Base-by-base conservation (phyloP, 1,140 invertebrate genomes). In the Diachasmimorpha longicaudata region DNA sequence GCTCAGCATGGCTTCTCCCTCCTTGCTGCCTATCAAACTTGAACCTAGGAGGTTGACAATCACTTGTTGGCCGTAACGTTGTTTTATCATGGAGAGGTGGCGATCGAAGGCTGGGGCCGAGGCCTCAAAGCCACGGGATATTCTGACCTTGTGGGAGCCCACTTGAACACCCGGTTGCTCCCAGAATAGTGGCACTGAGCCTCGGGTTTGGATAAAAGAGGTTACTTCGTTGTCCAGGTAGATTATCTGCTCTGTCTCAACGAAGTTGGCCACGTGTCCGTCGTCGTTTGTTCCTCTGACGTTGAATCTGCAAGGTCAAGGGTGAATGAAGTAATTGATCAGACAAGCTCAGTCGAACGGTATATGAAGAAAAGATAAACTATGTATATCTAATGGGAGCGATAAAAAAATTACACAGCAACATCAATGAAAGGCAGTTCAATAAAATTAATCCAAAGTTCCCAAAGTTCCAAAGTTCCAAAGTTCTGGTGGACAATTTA, bases 141-240 rank as follows among this genome's bases (percentile, higher is more conserved):
- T 94, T 89, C 97, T 96, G 0, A 99, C 96, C 91, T 99, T 99
- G 86, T 99, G 99, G 8, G 98, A 98, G 0, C 99, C 99, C 37
- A 99, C 97, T 89, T 99, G 97, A 14, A 99, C 94, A n/a, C 98
- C 98, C 0, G 98, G 97, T 85, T 99, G 98, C 87, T 99, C 98
- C 97, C 98, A 99, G 89, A 99, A 99, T 10, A 99, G 88, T 4
- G 98, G 98, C 8, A 99, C 97, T 0, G 98, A 99, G 0, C 98
- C 98, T 80, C 98, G 92, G 0, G 96, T 99, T 87, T 96, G 95
- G 5, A 97, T 85, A 84, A 94, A 96, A 11, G 95, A 96, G 4
- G 94, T 92, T 0, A 95, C 91, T 83, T 95, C 95, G 81, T 95
- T 94, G 85, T 99, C 97, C 79, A 99, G 90, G 84, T 94, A 97